Percentiles rank a stretch among this genome's conserved stretches.
phyloP scores from a whole-genome alignment of 2,888 invertebrate species.

The Clanis bilineata region DNA sequence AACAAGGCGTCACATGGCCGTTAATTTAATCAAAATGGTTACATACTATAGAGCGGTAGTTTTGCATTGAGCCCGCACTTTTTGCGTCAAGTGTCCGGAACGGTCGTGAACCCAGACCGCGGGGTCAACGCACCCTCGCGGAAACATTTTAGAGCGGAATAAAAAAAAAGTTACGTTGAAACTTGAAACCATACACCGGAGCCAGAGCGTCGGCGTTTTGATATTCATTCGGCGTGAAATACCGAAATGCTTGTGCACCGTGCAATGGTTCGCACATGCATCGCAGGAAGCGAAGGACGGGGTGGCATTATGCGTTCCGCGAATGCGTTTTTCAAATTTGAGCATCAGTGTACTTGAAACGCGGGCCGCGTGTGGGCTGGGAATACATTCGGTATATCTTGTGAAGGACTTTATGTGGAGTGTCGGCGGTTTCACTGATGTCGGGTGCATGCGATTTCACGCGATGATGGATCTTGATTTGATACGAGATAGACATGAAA shows the following conservation, averaged over 20 bases:
- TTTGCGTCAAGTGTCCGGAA: slow-evolving; percentile 19
- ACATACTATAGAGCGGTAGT: slow-evolving; percentile 2
- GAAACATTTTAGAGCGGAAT: slow-evolving; percentile 16
- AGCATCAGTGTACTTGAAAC: not conserved
- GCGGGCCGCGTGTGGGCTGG: not conserved
- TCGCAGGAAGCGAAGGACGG: not conserved
- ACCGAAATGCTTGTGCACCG: slow-evolving; percentile 29
- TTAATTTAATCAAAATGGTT: not conserved
- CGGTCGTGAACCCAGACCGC: slow-evolving; percentile 16
- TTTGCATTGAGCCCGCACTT: slow-evolving; percentile 19
- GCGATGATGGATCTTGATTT: slow-evolving; percentile 2
- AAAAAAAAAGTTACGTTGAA: slow-evolving; percentile 53
- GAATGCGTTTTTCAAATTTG: slow-evolving; percentile 10
- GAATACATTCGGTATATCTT: not conserved
- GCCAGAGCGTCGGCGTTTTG: slow-evolving; percentile 40
- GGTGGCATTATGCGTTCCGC: not conserved
- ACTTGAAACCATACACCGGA: slow-evolving; percentile 41
- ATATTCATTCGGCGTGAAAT: slow-evolving; percentile 55
- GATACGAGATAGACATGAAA: not conserved
- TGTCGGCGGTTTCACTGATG: not conserved
- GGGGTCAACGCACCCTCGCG: slow-evolving; percentile 19
- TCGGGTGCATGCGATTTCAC: slow-evolving; percentile 7
- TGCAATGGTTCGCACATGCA: slow-evolving; percentile 11
- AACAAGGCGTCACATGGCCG: not conserved
- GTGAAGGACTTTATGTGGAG: not conserved